Conservation (phyloP, 2,113 vertebrate genomes). For the Leptobrachium ailaonicum region DNA sequence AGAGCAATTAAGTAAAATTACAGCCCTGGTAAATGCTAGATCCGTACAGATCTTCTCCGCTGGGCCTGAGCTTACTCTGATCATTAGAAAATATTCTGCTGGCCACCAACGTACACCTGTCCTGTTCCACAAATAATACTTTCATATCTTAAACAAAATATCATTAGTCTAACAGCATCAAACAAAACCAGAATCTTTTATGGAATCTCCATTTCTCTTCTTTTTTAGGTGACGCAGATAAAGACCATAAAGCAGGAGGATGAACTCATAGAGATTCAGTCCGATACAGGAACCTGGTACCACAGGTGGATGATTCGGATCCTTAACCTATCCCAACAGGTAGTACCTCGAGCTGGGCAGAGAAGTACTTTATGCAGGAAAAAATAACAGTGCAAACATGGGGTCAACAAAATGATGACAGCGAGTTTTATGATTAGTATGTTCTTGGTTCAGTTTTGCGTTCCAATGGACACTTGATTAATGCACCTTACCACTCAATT, state of each 20-base stretch:
- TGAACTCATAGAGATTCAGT: slow-evolving; percentile 87
- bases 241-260: slow-evolving; percentile 93
- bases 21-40: not conserved
- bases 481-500: too few species aligned
- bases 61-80: not conserved
- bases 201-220: not conserved
- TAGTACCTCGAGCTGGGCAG: slow-evolving; percentile 51
- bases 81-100: not conserved
- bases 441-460: too few species aligned
- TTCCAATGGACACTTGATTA: too few species aligned
- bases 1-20: slow-evolving; percentile 6
- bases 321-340: slow-evolving; percentile 84
- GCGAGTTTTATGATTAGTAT: too few species aligned
- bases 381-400: too few species aligned
- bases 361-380: too few species aligned
- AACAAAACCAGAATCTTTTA: too few species aligned
- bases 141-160: slow-evolving; percentile 1
- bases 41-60: not conserved
- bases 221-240: slow-evolving; percentile 87
- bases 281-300: slow-evolving; percentile 83
- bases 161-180: not conserved
- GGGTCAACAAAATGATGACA: too few species aligned
- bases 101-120: not conserved
- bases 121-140: not conserved
- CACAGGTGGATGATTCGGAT: slow-evolving; percentile 86